Evolutionary conservation across 2,797 vertebrate genomes (phyloP).

Genomic region (Tokudaia muenninki): DNA sequence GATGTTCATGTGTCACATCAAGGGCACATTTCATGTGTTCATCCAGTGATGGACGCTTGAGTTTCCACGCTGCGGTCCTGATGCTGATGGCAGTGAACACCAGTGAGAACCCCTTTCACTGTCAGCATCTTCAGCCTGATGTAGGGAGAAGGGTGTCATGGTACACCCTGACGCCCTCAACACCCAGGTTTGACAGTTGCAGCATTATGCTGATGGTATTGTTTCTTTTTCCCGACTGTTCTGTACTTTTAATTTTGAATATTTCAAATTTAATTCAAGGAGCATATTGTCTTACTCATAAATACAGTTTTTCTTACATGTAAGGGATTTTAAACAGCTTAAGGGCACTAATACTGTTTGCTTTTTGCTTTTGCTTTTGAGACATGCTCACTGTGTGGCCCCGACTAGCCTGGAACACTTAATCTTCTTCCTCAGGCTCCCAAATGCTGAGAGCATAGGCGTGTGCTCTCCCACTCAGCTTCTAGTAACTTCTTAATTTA

Average conservation of each 20-base stretch:
- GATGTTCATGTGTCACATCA: background rate
- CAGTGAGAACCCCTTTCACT: background rate
- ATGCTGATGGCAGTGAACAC: background rate
- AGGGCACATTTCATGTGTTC: background rate
- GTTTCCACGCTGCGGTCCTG: background rate
- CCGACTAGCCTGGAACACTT: background rate
- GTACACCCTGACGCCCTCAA: background rate
- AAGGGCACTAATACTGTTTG: background rate
- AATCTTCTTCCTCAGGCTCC: background rate
- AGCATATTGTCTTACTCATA: background rate
- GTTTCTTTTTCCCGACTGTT: background rate
- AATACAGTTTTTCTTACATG: slow-evolving; percentile 8
- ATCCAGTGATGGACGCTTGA: background rate
- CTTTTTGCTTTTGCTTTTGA: background rate
- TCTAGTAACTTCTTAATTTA: background rate
- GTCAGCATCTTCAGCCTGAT: background rate
- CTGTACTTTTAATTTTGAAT: background rate
- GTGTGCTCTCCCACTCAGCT: background rate
- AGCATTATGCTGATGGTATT: background rate
- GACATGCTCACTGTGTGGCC: background rate
- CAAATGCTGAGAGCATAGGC: background rate
- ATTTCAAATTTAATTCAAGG: background rate
- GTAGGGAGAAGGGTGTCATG: background rate
- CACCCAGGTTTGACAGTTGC: background rate
- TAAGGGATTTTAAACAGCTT: slow-evolving; percentile 5